Evolutionary conservation across 2,797 vertebrate species (phyloP), one percentile per base, ranked within the genome.

Genomic region (Girardinus metallicus): DNA sequence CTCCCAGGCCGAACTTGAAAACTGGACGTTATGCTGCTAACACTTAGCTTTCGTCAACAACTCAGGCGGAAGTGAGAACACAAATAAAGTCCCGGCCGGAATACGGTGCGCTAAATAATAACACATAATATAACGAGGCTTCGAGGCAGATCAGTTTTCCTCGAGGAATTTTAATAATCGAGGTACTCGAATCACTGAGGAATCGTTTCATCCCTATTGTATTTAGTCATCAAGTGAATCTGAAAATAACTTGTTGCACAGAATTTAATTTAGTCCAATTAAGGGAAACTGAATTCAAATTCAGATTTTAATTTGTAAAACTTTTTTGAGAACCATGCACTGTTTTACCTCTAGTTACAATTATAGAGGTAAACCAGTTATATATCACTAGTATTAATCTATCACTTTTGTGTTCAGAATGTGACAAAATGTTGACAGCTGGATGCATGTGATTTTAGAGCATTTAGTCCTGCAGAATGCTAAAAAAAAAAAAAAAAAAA

Each of bases 401-500:
- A 12, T 29, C 55, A 29, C n/a, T 29, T 29, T 29, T 29, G n/a
- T 29, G 53, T n/a, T 55, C 26, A 10, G 9, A 55, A n/a, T 55
- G 53, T 26, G 53, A n/a, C 53, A 55, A 39, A 66, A 39, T 39
- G 34, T 66, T 36, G 31, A 64, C 39, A 66, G 10, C 10, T 68
- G 21, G 11, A 41, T 68, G 36, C 21, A 46, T 60, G 43, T 34
- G 39, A 39, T 46, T 41, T 41, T 51, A 36, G 41, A 62, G 12
- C 15, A 76, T 73, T 53, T 83, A 51, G 18, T 47, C 73, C 18
- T 71, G 1, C 71, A 75, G 74, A 21, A 12, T 64, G 60, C 79
- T 43, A 16, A n/a, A 47, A 73, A 46, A 78, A n/a, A 2, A 16
- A 5, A 15, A 1, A 13, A 44, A 26, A 31, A 34, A 31, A 44